These are phyloP conservation scores for Cardinalis cardinalis DNA, from an alignment of 2,113 vertebrate species.

Conservation along the genomic window DNA sequence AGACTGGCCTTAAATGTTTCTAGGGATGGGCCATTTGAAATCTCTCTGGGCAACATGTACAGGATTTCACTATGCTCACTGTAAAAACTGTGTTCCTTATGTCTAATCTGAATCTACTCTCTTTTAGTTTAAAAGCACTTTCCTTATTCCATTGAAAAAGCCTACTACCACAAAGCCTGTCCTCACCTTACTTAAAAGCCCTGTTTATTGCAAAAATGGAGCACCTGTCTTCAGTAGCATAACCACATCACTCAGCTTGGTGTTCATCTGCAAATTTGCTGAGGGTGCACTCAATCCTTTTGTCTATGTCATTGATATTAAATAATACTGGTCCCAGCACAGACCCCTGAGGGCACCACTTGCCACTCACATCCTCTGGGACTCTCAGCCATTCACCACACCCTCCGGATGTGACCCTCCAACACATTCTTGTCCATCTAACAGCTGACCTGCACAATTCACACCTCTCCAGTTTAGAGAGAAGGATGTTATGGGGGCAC, in stretches of 20 bases:
- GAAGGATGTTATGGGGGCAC: neutral
- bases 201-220: neutral
- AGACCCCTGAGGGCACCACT: neutral
- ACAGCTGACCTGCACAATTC: neutral
- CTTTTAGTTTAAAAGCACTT: neutral
- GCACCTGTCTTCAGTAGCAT: accelerated
- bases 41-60: neutral
- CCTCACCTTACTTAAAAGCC: neutral
- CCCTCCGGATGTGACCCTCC: neutral
- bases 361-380: neutral
- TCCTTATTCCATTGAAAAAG: neutral
- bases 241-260: accelerated
- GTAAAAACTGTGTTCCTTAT: neutral
- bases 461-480: neutral
- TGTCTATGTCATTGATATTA: neutral
- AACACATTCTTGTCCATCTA: neutral
- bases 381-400: neutral
- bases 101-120: accelerated
- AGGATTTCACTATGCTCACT: neutral
- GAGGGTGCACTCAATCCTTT: accelerated
- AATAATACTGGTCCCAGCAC: neutral
- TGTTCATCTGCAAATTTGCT: neutral
- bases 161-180: neutral
- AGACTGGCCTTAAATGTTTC: neutral
- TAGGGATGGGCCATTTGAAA: neutral